These are phyloP conservation scores for Pectinophora gossypiella DNA, from an alignment of 1,140 invertebrate genomes.

Conservation along the genomic window DNA sequence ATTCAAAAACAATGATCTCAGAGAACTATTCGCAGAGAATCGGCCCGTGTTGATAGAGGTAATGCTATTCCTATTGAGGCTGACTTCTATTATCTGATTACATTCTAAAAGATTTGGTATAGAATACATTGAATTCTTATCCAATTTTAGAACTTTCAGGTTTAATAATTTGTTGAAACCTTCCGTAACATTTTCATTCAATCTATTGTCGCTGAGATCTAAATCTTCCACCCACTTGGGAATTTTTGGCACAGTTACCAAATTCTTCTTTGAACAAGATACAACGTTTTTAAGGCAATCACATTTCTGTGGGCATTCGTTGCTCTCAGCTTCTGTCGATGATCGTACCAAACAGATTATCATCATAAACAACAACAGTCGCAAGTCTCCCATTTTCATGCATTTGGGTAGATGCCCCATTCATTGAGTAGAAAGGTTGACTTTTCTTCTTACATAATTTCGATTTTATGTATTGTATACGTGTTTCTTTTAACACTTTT, in stretches of 20 bases:
- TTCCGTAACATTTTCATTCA: slow-evolving; percentile 50
- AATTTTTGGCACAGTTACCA: slow-evolving; percentile 76
- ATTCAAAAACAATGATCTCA: slow-evolving; percentile 78
- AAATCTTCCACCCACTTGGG: slow-evolving; percentile 78
- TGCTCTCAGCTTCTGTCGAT: slow-evolving; percentile 54
- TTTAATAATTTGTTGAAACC: slow-evolving; percentile 46
- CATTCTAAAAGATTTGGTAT: slow-evolving; percentile 68
- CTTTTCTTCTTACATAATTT: slow-evolving; percentile 63
- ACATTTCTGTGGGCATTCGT: slow-evolving; percentile 77
- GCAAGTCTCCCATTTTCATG: slow-evolving; percentile 66
- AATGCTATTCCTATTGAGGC: slow-evolving; percentile 81
- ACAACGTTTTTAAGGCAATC: slow-evolving; percentile 76
- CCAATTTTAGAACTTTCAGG: slow-evolving; percentile 73
- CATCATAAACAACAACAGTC: slow-evolving; percentile 53
- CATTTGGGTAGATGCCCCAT: slow-evolving; percentile 52
- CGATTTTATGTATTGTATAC: slow-evolving; percentile 21
- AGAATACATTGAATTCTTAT: slow-evolving; percentile 68
- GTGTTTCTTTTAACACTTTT: slow-evolving; percentile 20
- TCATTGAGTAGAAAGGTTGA: slow-evolving; percentile 41
- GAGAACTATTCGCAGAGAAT: slow-evolving; percentile 77
- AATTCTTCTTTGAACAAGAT: slow-evolving; percentile 77
- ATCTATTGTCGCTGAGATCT: slow-evolving; percentile 73
- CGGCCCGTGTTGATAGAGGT: slow-evolving; percentile 75
- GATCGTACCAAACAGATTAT: slow-evolving; percentile 46
- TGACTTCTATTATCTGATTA: slow-evolving; percentile 69